Conservation (phyloP, 2,113 vertebrate genomes). For the Microtus pennsylvanicus region DNA sequence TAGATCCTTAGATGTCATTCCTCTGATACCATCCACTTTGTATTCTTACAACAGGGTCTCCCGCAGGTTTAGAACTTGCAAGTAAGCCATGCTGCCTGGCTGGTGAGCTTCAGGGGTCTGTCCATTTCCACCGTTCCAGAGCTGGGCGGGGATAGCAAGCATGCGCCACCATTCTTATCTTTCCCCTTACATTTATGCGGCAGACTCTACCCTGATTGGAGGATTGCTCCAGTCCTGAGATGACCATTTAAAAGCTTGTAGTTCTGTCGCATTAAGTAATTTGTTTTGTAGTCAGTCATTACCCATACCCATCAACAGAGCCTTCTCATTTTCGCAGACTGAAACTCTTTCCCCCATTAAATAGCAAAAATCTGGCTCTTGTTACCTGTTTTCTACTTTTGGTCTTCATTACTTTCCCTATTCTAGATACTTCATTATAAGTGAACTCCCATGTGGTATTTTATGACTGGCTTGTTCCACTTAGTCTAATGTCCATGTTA, state of each 20-base stretch:
- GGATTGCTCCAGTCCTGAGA: not conserved
- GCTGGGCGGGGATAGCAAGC: not conserved
- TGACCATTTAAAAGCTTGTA: not conserved
- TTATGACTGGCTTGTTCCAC: not conserved
- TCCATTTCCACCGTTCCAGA: not conserved
- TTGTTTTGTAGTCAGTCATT: rapidly evolving
- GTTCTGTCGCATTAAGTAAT: not conserved
- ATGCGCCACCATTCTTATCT: no score
- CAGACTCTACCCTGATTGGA: no score
- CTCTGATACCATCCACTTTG: not conserved
- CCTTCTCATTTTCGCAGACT: not conserved
- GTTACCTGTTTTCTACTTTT: not conserved
- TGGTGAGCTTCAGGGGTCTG: not conserved
- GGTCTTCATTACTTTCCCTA: not conserved
- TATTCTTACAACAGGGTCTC: not conserved
- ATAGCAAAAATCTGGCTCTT: no score
- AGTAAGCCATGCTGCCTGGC: not conserved
- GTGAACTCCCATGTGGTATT: not conserved
- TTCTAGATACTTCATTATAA: not conserved
- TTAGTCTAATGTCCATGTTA: not conserved
- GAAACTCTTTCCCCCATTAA: not conserved
- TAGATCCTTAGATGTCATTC: not conserved
- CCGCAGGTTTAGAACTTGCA: not conserved
- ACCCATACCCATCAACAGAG: rapidly evolving
- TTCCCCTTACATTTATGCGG: no score